Evolutionary conservation across 2,888 invertebrate genomes (phyloP), one percentile per base, ranked within the genome.

Genomic region (Mystacides longicornis): DNA sequence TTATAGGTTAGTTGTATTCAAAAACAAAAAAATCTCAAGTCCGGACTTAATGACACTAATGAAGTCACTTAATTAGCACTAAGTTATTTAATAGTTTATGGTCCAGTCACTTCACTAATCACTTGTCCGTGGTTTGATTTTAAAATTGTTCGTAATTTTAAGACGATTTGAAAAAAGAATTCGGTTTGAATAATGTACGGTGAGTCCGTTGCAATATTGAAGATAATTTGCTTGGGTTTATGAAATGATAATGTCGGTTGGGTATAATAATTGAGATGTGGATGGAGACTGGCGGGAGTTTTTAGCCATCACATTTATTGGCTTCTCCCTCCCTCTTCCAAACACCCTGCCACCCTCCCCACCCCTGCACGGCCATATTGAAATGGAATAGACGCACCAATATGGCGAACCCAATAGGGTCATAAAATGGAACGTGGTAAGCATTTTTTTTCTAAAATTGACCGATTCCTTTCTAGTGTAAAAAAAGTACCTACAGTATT

Each of bases 261-360:
- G 37, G 27, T 22, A 49, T 22, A 49, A 37, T 52, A 52, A 52
- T 52, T 52, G 52, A 52, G 52, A 45, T 31, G 21, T 52, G 46
- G 23, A 20, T 23, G 27, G 23, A 19, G 47, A 52, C 52, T 52
- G 52, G 18, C 23, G 45, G 37, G 46, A 19, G 46, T 52, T 52
- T 52, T 52, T 52, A 23, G 52, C 23, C 21, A 22, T 48, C 33
- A 27, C 52, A 47, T 52, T 31, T 23, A 21, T 23, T 21, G 46
- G 18, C 21, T 23, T 21, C 48, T 14, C 46, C 21, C 46, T 20
- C 18, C 46, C n/a, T 37, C 37, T 16, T 16, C 37, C 37, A 37
- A 14, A 14, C 14, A 3, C 31, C 21, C 21, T n/a, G 3, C 18
- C 23, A 2, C 18, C 49, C n/a, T 3, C 19, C 16, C 1, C 14